Conservation (phyloP, 2,797 vertebrate species). For the Parauchenoglanis ngamensis region DNA sequence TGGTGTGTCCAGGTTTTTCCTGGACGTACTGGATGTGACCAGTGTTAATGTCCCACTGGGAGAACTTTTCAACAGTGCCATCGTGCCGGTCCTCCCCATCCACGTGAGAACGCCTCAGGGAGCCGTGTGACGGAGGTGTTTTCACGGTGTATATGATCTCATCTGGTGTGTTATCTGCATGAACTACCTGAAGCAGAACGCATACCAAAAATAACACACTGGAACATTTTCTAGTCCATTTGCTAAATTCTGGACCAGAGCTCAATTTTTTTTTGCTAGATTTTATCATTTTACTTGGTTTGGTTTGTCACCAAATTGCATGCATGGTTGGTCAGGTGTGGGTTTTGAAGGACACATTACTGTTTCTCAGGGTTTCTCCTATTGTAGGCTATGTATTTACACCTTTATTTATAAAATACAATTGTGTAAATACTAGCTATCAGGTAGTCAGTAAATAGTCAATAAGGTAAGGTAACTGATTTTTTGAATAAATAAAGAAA, state of each 20-base stretch:
- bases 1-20: constrained; percentile 64
- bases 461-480: neutral
- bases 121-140: constrained; percentile 72
- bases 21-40: constrained; percentile 81
- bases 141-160: constrained; percentile 80
- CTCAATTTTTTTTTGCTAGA: neutral
- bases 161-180: constrained; percentile 78
- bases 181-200: constrained; percentile 74
- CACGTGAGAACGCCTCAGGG: constrained; percentile 68
- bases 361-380: neutral
- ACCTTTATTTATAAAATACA: neutral
- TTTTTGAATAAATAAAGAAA: neutral
- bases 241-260: constrained; percentile 1
- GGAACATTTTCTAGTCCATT: neutral
- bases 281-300: neutral
- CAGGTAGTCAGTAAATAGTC: neutral
- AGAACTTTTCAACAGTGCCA: constrained; percentile 71
- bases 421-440: neutral
- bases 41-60: constrained; percentile 80
- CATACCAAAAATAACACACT: neutral
- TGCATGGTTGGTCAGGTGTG: neutral
- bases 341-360: neutral
- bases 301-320: neutral
- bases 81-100: constrained; percentile 60
- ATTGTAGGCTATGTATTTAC: neutral